These are phyloP conservation scores for Bradypus variegatus DNA, from an alignment of 2,797 vertebrate genomes.

Conservation along the genomic window DNA sequence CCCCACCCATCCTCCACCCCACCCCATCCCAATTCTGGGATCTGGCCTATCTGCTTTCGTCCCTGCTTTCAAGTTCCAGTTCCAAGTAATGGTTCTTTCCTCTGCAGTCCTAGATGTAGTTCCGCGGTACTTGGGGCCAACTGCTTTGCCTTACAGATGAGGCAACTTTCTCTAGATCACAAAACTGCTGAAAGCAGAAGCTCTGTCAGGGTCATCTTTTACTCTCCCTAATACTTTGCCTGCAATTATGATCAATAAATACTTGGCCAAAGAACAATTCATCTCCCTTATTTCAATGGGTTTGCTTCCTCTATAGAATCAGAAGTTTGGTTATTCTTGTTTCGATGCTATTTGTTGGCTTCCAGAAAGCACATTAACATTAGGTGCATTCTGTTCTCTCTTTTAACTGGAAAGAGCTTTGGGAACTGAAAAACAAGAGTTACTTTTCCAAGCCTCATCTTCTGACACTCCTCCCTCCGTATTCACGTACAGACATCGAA, in stretches of 20 bases:
- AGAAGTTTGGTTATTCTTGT: background rate
- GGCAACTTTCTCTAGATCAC: background rate
- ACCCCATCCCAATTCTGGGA: background rate
- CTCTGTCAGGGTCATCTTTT: background rate
- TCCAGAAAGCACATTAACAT: background rate
- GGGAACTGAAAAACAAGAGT: slow-evolving; percentile 17
- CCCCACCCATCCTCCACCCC: too few species aligned
- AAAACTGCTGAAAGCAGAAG: background rate
- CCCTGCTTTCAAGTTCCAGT: background rate
- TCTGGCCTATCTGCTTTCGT: background rate
- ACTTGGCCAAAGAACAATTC: background rate
- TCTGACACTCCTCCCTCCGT: background rate
- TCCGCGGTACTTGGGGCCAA: background rate
- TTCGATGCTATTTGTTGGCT: background rate
- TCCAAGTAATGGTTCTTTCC: background rate
- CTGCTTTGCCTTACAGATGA: background rate
- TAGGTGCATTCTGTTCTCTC: slow-evolving; percentile 18
- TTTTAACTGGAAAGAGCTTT: slow-evolving; percentile 38
- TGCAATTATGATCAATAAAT: background rate
- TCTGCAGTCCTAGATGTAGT: background rate
- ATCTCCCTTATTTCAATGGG: background rate
- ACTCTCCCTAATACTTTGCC: background rate
- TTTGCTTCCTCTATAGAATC: background rate
- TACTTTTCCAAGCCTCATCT: background rate
- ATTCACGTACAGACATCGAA: background rate